Percentiles rank a stretch among this genome's conserved stretches.
phyloP scores from a whole-genome alignment of 2,797 vertebrate species.

The Gobio occitaniae region DNA sequence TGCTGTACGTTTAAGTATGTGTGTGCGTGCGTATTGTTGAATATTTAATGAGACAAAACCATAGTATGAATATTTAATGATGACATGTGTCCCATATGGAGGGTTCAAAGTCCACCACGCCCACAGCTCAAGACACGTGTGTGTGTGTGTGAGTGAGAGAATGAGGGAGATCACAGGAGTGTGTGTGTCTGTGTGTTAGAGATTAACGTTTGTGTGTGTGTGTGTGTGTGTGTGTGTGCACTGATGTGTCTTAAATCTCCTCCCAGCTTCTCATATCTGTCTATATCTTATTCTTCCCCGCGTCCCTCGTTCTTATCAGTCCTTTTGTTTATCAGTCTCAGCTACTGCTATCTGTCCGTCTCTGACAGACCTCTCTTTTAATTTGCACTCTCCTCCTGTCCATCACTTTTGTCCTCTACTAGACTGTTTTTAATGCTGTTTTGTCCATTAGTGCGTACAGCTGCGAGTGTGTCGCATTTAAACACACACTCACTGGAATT shows the following conservation, averaged over 20 bases:
- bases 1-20: constrained; percentile 42
- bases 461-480: neutral
- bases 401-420: constrained; percentile 45
- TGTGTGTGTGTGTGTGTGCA: constrained; percentile 58
- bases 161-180: constrained; percentile 12
- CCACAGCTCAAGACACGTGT: constrained; percentile 47
- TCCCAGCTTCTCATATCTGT: constrained; percentile 69
- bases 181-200: constrained; percentile 33
- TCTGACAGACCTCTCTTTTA: constrained; percentile 38
- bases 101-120: constrained; percentile 52
- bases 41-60: constrained; percentile 73
- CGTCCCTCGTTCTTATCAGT: constrained; percentile 57
- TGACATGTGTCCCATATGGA: constrained; percentile 73
- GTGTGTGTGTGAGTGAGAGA: neutral
- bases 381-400: constrained; percentile 23
- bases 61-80: constrained; percentile 75
- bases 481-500: constrained; percentile 9
- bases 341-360: constrained; percentile 43
- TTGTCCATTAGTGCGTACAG: neutral
- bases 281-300: constrained; percentile 52
- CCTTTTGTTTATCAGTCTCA: constrained; percentile 52
- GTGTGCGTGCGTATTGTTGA: constrained; percentile 45
- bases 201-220: constrained; percentile 45
- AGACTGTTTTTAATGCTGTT: constrained; percentile 10
- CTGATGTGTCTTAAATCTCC: constrained; percentile 60